Evolutionary conservation across 2,113 vertebrate species (phyloP), one percentile per base, ranked within the genome.

Genomic region (Leptodactylus fuscus): DNA sequence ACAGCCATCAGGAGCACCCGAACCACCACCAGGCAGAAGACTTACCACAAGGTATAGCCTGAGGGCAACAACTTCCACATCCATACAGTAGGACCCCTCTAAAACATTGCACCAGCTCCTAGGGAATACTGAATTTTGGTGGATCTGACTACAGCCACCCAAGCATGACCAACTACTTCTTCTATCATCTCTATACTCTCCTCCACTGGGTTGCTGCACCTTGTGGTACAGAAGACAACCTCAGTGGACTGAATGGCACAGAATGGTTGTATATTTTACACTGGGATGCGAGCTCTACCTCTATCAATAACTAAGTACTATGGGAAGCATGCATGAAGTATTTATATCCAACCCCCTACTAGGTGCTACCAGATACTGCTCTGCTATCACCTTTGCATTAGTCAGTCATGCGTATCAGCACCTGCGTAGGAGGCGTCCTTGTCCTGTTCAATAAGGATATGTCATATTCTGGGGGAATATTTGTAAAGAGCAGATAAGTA

Each of bases 361-460:
- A 36, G 65, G 7, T 20, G 65, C 15, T 34, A 32, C 16, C 34
- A 36, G 18, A 36, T 69, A 34, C 11, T 22, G 29, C 65, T 3
- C 7, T 34, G 32, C 65, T 69, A 36, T 36, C 65, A 69, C 32
- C 9, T 69, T 69, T 18, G 32, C 65, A 69, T 69, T 69, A 36
- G 8, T 8, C 65, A 36, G 32, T 38, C 62, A 34, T 34, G 29
- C 34, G 62, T 32, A 32, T 20, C 29, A 67, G 62, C 62, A 69
- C 32, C 65, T 36, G 65, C 8, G 16, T 69, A 36, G 60, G 24
- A 65, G 60, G 60, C 60, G 15, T 65, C n/a, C 4, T 10, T n/a
- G n/a, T 62, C 60, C 27, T 65, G 60, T 65, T 65, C 60, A 65
- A 65, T 65, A 29, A 29, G 60, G 60, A 65, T 65, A 16, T 32